Evolutionary conservation across 2,113 vertebrate genomes (phyloP), one percentile per base, ranked within the genome.

Genomic region (Tylochromis polylepis): DNA sequence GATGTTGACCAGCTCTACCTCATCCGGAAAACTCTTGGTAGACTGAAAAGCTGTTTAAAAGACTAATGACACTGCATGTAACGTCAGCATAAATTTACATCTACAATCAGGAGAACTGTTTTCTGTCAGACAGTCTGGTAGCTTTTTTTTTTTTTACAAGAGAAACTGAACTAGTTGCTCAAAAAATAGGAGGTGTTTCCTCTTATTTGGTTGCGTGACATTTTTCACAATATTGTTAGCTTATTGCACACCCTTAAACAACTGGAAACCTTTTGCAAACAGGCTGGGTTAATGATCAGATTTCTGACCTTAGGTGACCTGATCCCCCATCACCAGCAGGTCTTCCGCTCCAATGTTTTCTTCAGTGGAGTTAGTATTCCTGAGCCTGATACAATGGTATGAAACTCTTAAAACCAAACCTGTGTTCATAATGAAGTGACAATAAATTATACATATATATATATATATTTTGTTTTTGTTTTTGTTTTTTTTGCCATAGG

Each of bases 1-100:
- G 99, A 99, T 1, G 97, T 97, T 1, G 99, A 99, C 90, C 99
- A 99, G 94, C 97, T 99, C 7, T 98, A 98, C 90, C 97, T 99
- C 58, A 99, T 99, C 85, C 94, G 97, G 75, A 97, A 96, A 92
- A 98, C 97, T 7, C 93, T 99, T 67, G 99, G 99, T 99, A 96
- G 14, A 41, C 38, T 11, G 29, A 55, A 5, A 6, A 58, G 15
- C 14, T 14, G 11, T 10, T 78, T 41, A 3, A 43, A n/a, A 57
- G 2, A 77, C 46, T 12, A 31, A 53, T 34, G 10, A 77, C 72
- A 11, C 43, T 31, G 1, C 70, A 75, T 29, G 16, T 53, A 46
- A 29, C 41, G 6, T 46, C 41, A 72, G 22, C 67, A 49, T 72
- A 49, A 27, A 72, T 72, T 72, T 49, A 29, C 41, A 46, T 72